Evolutionary conservation across 2,113 vertebrate species (phyloP).

Genomic region (Entosphenus tridentatus): DNA sequence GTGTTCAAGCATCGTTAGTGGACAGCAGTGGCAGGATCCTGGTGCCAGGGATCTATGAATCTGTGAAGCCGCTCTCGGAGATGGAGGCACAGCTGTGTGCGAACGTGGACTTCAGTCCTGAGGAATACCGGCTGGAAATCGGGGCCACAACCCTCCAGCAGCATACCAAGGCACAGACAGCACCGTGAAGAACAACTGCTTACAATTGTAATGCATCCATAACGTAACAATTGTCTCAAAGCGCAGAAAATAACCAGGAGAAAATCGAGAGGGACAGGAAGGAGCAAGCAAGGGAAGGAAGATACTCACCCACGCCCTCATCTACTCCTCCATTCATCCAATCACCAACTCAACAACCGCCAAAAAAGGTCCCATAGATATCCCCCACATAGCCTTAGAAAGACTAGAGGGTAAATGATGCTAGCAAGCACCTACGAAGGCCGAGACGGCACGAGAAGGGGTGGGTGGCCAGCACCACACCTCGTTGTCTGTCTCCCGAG

Average conservation of each 20-base stretch:
- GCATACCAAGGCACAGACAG: slow-evolving; percentile 35
- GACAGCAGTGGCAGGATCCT: slow-evolving; percentile 44
- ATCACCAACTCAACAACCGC: too few relatives aligned
- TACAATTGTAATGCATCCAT: slow-evolving; percentile 8
- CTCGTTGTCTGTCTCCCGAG: too few relatives aligned
- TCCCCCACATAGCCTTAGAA: too few relatives aligned
- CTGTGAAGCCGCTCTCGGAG: slow-evolving; percentile 30
- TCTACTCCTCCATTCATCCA: background rate
- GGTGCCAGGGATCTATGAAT: slow-evolving; percentile 50
- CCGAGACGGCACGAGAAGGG: too few relatives aligned
- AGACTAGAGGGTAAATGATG: too few relatives aligned
- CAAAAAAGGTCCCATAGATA: too few relatives aligned
- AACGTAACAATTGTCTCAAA: slow-evolving; percentile 6
- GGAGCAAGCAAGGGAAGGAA: background rate
- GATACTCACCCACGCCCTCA: background rate
- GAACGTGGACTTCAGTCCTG: slow-evolving; percentile 39
- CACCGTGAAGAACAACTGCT: background rate
- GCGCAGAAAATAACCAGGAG: background rate
- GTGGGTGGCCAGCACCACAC: too few relatives aligned
- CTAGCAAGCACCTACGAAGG: too few relatives aligned
- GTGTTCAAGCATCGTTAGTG: slow-evolving; percentile 39
- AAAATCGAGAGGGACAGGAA: background rate
- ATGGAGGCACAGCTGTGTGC: slow-evolving; percentile 39
- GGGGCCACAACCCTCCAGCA: slow-evolving; percentile 40
- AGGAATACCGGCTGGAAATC: slow-evolving; percentile 29